Percentiles rank a stretch among this genome's conserved stretches.
phyloP scores from a whole-genome alignment of 2,113 vertebrate genomes.

The Argyrosomus japonicus region DNA sequence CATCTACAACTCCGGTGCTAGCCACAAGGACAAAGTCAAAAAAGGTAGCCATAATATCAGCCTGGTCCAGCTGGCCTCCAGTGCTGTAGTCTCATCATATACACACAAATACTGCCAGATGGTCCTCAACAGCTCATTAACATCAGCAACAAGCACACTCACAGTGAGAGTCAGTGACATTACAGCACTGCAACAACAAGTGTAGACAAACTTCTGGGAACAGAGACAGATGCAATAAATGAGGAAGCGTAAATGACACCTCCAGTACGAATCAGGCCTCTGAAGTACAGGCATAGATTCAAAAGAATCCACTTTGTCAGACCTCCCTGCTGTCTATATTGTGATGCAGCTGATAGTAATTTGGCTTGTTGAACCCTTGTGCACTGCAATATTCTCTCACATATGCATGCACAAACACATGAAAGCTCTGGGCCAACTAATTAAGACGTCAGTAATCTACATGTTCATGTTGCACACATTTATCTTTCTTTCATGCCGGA shows the following conservation, averaged over 20 bases:
- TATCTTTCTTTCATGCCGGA: not conserved
- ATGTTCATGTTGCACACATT: not conserved
- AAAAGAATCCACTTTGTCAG: slow-evolving; percentile 2
- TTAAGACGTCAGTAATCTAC: not conserved
- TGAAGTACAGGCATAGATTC: not conserved
- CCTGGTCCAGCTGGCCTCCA: slow-evolving; percentile 39
- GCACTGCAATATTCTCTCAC: not conserved
- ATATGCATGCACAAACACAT: not conserved
- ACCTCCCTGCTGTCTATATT: not conserved
- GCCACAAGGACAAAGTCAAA: slow-evolving; percentile 17
- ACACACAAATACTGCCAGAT: slow-evolving; percentile 39
- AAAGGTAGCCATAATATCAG: slow-evolving; percentile 14
- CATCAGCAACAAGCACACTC: slow-evolving; percentile 16
- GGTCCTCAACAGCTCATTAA: slow-evolving; percentile 53
- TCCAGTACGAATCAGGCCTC: not conserved
- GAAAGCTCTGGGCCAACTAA: not conserved
- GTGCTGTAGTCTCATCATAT: not conserved
- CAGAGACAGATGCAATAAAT: slow-evolving; percentile 13
- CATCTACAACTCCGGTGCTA: not conserved
- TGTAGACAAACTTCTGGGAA: slow-evolving; percentile 31
- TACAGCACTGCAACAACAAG: slow-evolving; percentile 12
- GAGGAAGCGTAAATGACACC: not conserved
- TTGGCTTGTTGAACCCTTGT: not conserved
- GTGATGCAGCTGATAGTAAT: not conserved
- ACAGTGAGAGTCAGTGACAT: not conserved